These are phyloP conservation scores for Erpetoichthys calabaricus DNA, from an alignment of 2,797 vertebrate genomes.

Conservation along the genomic window DNA sequence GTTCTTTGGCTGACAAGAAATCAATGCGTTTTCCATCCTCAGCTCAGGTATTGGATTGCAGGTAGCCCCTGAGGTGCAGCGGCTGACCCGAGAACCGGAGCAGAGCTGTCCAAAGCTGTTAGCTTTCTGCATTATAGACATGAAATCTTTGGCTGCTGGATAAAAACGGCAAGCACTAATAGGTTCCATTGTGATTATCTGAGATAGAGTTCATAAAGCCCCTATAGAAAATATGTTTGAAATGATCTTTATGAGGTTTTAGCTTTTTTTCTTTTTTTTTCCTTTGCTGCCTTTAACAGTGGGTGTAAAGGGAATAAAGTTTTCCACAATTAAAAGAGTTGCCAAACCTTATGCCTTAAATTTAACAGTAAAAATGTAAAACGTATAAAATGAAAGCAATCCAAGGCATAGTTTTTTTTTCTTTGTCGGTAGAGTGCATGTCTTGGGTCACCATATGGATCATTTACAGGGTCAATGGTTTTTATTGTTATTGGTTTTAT, in stretches of 20 bases:
- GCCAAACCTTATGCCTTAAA: too few species aligned
- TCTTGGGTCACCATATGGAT: too few species aligned
- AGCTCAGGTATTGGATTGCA: slow-evolving; percentile 59
- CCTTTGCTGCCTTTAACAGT: neutral
- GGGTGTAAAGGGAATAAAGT: too few species aligned
- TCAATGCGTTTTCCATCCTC: slow-evolving; percentile 39
- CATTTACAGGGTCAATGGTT: too few species aligned
- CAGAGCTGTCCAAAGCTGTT: slow-evolving; percentile 34
- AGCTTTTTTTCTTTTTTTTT: slow-evolving; percentile 19
- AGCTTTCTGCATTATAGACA: slow-evolving; percentile 31
- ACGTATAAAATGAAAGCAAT: too few species aligned
- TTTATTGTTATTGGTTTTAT: too few species aligned
- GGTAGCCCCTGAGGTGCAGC: slow-evolving; percentile 46
- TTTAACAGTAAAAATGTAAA: too few species aligned
- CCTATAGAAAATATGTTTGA: slow-evolving; percentile 45
- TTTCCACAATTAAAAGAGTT: too few species aligned
- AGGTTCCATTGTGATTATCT: slow-evolving; percentile 61
- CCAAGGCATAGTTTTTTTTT: too few species aligned
- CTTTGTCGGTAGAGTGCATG: too few species aligned
- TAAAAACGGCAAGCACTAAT: slow-evolving; percentile 63
- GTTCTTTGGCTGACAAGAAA: slow-evolving; percentile 56
- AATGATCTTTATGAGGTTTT: slow-evolving; percentile 55
- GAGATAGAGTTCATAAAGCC: slow-evolving; percentile 49
- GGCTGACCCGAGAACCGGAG: slow-evolving; percentile 19
- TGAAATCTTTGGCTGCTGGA: slow-evolving; percentile 47